Conservation (phyloP, 2,797 vertebrate species). For the Notamacropus eugenii region DNA sequence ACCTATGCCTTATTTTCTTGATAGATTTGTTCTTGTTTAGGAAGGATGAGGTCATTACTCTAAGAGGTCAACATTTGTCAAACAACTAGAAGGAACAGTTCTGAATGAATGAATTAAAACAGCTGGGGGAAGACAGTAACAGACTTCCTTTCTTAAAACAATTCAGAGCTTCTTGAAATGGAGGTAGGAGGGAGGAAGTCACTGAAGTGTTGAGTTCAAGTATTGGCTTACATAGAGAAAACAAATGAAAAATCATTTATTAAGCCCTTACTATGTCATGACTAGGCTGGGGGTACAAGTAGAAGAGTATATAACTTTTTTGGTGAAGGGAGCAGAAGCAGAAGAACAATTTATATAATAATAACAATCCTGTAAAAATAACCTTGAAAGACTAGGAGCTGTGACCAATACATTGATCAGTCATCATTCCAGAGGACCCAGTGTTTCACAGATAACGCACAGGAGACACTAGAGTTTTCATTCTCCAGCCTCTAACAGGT, state of each 20-base stretch:
- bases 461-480: too few relatives aligned
- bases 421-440: not conserved
- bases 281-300: not conserved
- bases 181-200: not conserved
- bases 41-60: not conserved
- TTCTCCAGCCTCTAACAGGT: too few relatives aligned
- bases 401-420: not conserved
- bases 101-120: not conserved
- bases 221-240: not conserved
- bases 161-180: not conserved
- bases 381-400: not conserved
- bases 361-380: not conserved
- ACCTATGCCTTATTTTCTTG: slow-evolving; percentile 9
- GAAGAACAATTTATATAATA: not conserved
- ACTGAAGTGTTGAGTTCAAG: not conserved
- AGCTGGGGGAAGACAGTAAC: not conserved
- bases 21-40: not conserved
- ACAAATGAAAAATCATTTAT: not conserved
- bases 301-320: not conserved
- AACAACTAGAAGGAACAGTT: not conserved
- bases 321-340: not conserved
- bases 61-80: not conserved
- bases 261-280: not conserved
- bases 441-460: too few relatives aligned
- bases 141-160: not conserved